These are phyloP conservation scores for Atherinosoma microstoma DNA, from an alignment of 2,797 vertebrate species.

Conservation along the genomic window DNA sequence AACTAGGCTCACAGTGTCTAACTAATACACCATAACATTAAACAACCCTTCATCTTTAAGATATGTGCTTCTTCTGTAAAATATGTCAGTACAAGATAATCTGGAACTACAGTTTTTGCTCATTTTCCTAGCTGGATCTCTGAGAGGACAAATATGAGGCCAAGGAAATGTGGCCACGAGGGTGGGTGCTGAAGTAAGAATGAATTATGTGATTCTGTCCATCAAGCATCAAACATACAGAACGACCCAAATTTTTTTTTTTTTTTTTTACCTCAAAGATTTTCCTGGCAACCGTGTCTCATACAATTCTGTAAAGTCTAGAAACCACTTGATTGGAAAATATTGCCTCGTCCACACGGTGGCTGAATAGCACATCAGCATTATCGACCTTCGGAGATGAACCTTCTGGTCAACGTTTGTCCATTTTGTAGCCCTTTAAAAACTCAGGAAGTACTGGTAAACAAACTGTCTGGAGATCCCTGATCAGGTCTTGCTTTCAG, in stretches of 20 bases:
- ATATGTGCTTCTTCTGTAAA: constrained; percentile 83
- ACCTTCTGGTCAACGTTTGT: constrained; percentile 58
- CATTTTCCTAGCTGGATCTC: constrained; percentile 66
- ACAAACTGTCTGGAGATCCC: constrained; percentile 75
- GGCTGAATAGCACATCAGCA: constrained; percentile 50
- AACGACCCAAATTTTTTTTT: constrained; percentile 18
- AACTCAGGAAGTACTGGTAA: constrained; percentile 78
- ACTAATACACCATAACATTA: constrained; percentile 80
- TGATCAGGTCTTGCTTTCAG: constrained; percentile 75
- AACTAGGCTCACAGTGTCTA: constrained; percentile 82
- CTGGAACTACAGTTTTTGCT: constrained; percentile 75
- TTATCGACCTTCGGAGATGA: constrained; percentile 54
- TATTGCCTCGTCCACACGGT: constrained; percentile 61
- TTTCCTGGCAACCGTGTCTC: constrained; percentile 20
- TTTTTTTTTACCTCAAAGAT: constrained; percentile 11
- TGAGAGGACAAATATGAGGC: constrained; percentile 53
- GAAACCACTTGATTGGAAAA: constrained; percentile 35
- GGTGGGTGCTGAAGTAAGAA: constrained; percentile 41
- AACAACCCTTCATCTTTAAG: constrained; percentile 76
- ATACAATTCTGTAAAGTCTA: constrained; percentile 32
- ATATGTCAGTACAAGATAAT: constrained; percentile 69
- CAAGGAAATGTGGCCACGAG: constrained; percentile 29
- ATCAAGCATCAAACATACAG: constrained; percentile 30
- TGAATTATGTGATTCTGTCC: constrained; percentile 49
- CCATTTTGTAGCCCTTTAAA: constrained; percentile 81